Percentiles rank a stretch among this genome's conserved stretches.
Evolutionary conservation across 2,888 invertebrate genomes (phyloP).

Genomic region (Acleris emargana): DNA sequence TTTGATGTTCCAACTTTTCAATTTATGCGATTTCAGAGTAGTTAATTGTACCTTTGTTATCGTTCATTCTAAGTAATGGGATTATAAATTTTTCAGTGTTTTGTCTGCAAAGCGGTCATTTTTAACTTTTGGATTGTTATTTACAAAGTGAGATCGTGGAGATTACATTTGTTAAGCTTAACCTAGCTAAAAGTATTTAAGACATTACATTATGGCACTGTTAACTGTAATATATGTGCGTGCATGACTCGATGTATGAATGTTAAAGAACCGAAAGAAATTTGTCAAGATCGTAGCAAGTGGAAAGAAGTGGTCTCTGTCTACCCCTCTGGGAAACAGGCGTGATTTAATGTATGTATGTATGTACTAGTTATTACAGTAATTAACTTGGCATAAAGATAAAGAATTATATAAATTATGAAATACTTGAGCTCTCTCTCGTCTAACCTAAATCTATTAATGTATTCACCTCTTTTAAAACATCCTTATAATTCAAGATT

Average conservation of each 20-base stretch:
- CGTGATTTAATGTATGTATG: no score
- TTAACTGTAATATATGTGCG: no score
- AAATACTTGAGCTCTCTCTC: not conserved
- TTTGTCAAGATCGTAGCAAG: no score
- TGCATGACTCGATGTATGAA: no score
- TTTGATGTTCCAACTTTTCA: constrained; percentile 29
- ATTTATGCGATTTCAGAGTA: constrained; percentile 12
- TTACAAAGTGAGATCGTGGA: not conserved
- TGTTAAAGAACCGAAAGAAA: no score
- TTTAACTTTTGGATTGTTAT: not conserved
- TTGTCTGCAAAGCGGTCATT: not conserved
- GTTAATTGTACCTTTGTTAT: constrained; percentile 4
- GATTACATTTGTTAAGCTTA: no score
- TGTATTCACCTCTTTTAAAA: not conserved
- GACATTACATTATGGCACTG: no score
- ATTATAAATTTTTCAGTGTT: not conserved
- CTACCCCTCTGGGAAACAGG: no score
- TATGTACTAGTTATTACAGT: no score
- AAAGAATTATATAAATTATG: not conserved
- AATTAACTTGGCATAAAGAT: no score
- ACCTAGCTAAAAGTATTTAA: no score
- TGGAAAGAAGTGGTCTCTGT: no score
- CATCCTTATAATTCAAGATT: not conserved
- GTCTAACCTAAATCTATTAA: not conserved
- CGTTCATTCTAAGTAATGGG: not conserved